A percentile compares a stretch with the other conserved stretches of the same genome.
phyloP scores from a whole-genome alignment of 2,113 vertebrate genomes.

The Hemiscyllium ocellatum region DNA sequence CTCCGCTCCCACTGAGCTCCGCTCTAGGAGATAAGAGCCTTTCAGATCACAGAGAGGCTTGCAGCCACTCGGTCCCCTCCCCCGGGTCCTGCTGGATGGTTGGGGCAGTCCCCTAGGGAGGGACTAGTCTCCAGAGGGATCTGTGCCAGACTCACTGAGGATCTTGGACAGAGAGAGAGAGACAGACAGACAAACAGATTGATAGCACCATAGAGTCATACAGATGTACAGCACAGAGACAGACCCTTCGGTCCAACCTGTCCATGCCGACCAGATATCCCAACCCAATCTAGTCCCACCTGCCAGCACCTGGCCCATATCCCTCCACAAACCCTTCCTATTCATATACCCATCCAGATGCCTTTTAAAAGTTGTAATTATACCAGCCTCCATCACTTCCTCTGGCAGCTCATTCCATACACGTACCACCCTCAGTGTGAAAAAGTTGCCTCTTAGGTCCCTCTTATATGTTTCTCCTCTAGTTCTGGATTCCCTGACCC shows the following conservation, averaged over 20 bases:
- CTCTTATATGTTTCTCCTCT: too few relatives aligned
- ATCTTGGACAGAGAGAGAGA: not conserved
- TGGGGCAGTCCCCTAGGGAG: conserved; percentile 12
- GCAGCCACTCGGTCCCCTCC: not conserved
- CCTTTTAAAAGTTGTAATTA: too few relatives aligned
- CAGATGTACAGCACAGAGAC: not conserved
- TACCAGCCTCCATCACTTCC: too few relatives aligned
- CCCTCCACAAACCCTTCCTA: too few relatives aligned
- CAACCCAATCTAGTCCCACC: too few relatives aligned
- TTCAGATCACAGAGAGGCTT: not conserved
- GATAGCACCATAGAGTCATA: not conserved
- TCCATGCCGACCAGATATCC: too few relatives aligned
- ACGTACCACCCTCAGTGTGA: too few relatives aligned
- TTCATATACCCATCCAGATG: too few relatives aligned
- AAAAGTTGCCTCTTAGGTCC: too few relatives aligned
- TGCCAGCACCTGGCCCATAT: too few relatives aligned
- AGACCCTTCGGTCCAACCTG: not conserved
- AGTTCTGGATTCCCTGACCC: too few relatives aligned
- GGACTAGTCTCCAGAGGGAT: conserved; percentile 41
- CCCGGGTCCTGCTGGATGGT: conserved; percentile 37
- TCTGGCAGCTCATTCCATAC: too few relatives aligned
- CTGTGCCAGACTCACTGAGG: conserved; percentile 38
- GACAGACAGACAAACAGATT: not conserved
- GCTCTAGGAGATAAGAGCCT: not conserved
- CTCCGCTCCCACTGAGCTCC: conserved; percentile 11